Conservation (phyloP, 2,797 vertebrate species). For the Protosalanx chinensis region DNA sequence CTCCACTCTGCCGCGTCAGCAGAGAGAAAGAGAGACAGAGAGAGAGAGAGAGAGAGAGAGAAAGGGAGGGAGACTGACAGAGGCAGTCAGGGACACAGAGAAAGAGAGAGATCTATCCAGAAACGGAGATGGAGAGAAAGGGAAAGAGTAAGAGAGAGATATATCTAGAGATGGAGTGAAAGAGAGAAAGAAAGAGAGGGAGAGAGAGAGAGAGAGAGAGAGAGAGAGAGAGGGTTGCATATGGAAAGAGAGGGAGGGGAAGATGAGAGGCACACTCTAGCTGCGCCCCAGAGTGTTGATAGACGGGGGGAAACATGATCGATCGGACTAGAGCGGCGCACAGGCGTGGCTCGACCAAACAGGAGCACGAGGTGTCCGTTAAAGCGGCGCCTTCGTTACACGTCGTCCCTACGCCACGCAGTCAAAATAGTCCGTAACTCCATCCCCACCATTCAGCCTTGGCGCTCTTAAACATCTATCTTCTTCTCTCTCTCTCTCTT, state of each 20-base stretch:
- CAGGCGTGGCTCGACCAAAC: conserved; percentile 18
- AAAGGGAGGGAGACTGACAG: background rate
- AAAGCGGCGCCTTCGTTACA: conserved; percentile 27
- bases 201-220: background rate
- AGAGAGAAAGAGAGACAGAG: background rate
- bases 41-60: background rate
- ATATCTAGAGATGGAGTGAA: background rate
- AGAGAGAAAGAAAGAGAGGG: background rate
- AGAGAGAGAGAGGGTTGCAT: background rate
- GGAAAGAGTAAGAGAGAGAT: background rate
- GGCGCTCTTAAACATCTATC: no score
- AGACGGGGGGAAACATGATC: background rate
- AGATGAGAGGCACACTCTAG: background rate
- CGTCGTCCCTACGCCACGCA: conserved; percentile 20
- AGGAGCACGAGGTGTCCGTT: conserved; percentile 33
- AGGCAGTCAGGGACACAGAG: background rate
- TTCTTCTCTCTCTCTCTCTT: no score
- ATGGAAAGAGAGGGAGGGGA: background rate
- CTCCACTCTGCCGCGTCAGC: background rate
- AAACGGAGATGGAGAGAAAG: background rate
- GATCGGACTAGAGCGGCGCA: background rate
- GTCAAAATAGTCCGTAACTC: conserved; percentile 24
- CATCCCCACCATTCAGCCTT: background rate
- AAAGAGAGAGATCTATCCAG: no score
- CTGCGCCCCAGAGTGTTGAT: background rate